These are phyloP conservation scores for Pristionchus pacificus DNA, from an alignment of 1,140 invertebrate species.

Conservation along the genomic window DNA sequence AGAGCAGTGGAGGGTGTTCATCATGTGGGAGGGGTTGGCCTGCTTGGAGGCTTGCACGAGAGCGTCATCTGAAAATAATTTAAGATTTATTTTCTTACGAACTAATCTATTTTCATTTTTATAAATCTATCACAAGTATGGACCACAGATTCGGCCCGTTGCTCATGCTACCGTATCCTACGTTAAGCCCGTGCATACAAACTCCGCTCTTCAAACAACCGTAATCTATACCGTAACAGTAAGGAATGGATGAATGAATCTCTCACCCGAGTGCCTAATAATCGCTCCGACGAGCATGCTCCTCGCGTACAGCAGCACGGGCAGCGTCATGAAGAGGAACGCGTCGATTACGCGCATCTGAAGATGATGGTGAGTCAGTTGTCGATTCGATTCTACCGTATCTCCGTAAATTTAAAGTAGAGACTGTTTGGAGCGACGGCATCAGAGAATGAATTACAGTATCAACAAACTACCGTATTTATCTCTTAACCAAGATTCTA, in stretches of 20 bases:
- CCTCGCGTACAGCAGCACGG: background rate
- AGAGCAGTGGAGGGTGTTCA: background rate
- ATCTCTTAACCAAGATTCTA: no score
- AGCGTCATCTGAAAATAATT: background rate
- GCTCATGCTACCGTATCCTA: no score
- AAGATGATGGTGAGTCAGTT: background rate
- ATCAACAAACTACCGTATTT: no score
- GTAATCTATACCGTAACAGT: no score
- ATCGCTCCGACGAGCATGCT: background rate
- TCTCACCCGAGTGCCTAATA: background rate
- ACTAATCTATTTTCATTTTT: no score
- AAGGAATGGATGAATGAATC: no score
- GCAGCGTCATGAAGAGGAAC: background rate
- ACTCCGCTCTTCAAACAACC: background rate
- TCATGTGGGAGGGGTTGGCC: background rate
- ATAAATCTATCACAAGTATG: no score
- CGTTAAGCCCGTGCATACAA: no score
- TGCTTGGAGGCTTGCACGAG: background rate
- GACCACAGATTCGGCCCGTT: no score
- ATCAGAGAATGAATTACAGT: no score
- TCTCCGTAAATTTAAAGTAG: background rate
- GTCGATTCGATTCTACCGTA: background rate
- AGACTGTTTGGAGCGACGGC: no score
- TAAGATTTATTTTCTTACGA: no score
- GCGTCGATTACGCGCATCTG: background rate